Percentiles rank a stretch among this genome's conserved stretches.
phyloP scores from a whole-genome alignment of 1,140 invertebrate species.

The Asbolus verrucosus region DNA sequence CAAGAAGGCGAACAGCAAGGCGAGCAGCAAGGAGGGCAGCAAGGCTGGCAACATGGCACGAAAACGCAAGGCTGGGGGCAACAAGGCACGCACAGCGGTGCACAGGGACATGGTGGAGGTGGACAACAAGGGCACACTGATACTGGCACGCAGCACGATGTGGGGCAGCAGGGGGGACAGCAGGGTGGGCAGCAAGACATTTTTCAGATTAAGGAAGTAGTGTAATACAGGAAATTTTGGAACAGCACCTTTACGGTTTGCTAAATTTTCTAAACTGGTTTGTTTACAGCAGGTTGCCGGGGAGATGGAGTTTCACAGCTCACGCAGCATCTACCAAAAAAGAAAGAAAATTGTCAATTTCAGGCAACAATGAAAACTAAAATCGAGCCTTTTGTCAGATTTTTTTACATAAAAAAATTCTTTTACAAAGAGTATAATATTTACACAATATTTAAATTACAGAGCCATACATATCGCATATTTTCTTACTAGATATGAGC shows the following conservation, averaged over 20 bases:
- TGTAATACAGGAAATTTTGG: conserved; percentile 4
- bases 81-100: conserved; percentile 25
- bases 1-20: conserved; percentile 24
- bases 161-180: neutral
- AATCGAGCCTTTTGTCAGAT: no score
- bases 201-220: neutral
- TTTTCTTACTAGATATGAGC: no score
- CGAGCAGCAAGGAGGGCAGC: neutral
- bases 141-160: conserved; percentile 39
- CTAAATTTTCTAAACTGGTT: neutral
- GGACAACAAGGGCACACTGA: conserved; percentile 25
- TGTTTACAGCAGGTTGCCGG: neutral
- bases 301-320: neutral
- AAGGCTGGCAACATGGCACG: conserved; percentile 1
- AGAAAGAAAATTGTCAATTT: no score
- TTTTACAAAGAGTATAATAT: no score
- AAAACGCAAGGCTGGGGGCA: conserved; percentile 16
- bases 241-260: neutral
- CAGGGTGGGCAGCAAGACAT: conserved; percentile 22
- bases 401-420: no score
- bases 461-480: no score
- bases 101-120: conserved; percentile 20
- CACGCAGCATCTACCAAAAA: no score
- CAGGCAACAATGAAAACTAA: no score
- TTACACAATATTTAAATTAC: no score